These are phyloP conservation scores for Globodera rostochiensis DNA, from an alignment of 1,140 invertebrate species.

Conservation along the genomic window DNA sequence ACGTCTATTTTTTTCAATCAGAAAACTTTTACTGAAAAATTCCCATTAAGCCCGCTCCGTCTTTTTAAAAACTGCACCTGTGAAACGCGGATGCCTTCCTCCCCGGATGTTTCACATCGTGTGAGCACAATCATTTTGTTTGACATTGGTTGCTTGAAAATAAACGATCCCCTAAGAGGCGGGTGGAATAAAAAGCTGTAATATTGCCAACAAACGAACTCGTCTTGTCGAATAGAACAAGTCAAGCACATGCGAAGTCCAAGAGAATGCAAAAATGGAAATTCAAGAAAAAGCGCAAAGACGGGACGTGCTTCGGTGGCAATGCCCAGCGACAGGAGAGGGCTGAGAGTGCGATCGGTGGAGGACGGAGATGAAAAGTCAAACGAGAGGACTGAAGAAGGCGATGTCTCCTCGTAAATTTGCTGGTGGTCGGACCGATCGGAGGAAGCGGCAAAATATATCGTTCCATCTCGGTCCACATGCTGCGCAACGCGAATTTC, in stretches of 20 bases:
- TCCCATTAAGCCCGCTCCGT: not conserved
- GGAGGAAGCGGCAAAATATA: not conserved
- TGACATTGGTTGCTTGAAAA: not conserved
- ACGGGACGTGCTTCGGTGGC: not conserved
- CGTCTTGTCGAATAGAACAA: not conserved
- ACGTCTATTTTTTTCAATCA: too few relatives aligned
- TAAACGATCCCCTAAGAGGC: not conserved
- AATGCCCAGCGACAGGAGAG: not conserved
- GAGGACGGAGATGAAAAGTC: not conserved
- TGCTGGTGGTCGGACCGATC: not conserved
- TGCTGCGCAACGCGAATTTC: not conserved
- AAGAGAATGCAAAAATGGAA: not conserved
- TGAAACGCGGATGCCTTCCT: not conserved
- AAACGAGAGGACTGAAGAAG: not conserved
- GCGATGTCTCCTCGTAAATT: not conserved
- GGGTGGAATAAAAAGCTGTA: not conserved
- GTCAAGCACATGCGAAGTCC: not conserved
- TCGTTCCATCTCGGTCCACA: not conserved
- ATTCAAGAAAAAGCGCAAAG: not conserved
- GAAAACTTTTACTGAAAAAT: too few relatives aligned
- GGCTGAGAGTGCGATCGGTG: not conserved
- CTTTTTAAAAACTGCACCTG: not conserved
- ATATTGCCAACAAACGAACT: not conserved
- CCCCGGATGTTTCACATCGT: not conserved
- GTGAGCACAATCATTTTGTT: conserved; percentile 12